Evolutionary conservation across 1,140 invertebrate genomes (phyloP).

Genomic region (Drosophila micromelanica): DNA sequence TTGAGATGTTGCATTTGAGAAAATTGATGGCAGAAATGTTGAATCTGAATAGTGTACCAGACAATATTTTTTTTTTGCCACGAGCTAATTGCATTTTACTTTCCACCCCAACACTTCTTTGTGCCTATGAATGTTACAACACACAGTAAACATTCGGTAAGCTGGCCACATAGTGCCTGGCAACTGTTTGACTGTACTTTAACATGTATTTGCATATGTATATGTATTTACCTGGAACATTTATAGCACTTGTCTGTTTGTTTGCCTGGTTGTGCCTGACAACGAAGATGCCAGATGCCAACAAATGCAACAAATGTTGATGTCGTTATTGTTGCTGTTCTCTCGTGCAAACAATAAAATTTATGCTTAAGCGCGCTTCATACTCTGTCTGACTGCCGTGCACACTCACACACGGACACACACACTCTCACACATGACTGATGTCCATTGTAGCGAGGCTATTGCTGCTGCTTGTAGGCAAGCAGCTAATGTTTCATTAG

Average conservation of each 20-base stretch:
- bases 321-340: slow-evolving; percentile 12
- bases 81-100: slow-evolving; percentile 15
- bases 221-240: slow-evolving; percentile 34
- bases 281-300: slow-evolving; percentile 24
- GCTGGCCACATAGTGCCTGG: not conserved
- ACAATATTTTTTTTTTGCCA: slow-evolving; percentile 2
- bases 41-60: not conserved
- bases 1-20: not conserved
- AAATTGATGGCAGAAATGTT: slow-evolving; percentile 1
- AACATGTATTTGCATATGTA: slow-evolving; percentile 19
- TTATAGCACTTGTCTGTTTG: slow-evolving; percentile 29
- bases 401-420: slow-evolving; percentile 16
- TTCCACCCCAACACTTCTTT: too few species aligned
- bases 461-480: slow-evolving; percentile 30
- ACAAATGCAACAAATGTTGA: not conserved
- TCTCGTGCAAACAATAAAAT: slow-evolving; percentile 51
- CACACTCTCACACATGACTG: slow-evolving; percentile 23
- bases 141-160: slow-evolving; percentile 14
- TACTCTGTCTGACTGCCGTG: slow-evolving; percentile 11
- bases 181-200: slow-evolving; percentile 6
- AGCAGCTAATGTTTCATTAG: slow-evolving; percentile 55
- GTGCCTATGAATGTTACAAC: not conserved
- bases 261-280: slow-evolving; percentile 19
- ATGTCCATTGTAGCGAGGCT: slow-evolving; percentile 21
- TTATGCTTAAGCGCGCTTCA: slow-evolving; percentile 46